Conservation (phyloP, 2,888 invertebrate species). For the Julus scanicus region DNA sequence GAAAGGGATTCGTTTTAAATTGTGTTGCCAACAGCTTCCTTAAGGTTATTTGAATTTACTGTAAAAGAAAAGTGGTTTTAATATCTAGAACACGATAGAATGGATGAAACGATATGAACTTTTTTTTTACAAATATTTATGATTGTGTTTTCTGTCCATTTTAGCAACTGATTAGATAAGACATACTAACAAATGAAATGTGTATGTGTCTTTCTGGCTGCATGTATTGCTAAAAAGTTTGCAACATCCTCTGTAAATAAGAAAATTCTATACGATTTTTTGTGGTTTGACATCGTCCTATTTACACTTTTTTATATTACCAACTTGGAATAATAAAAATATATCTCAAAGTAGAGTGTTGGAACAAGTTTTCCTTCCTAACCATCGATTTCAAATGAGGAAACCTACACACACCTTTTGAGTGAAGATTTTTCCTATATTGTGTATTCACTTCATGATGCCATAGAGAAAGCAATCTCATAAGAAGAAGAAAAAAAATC, state of each 20-base stretch:
- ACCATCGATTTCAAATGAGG: background rate
- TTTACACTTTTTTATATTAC: background rate
- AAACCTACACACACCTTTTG: background rate
- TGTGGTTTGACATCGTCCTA: background rate
- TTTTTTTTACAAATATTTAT: no score
- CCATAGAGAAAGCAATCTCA: slow-evolving; percentile 22
- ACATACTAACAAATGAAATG: no score
- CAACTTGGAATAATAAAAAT: background rate
- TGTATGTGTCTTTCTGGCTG: no score
- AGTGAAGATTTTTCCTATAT: background rate
- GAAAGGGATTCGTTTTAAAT: background rate
- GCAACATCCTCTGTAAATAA: background rate
- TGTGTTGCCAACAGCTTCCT: no score
- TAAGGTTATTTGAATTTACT: no score
- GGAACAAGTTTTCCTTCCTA: background rate
- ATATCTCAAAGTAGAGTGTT: background rate
- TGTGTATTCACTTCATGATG: slow-evolving; percentile 1
- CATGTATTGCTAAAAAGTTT: no score
- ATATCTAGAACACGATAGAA: no score
- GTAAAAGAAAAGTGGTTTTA: no score
- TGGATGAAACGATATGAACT: no score
- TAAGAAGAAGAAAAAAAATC: background rate
- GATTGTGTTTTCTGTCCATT: no score
- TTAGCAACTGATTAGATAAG: no score
- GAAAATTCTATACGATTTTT: background rate